Base-by-base conservation (phyloP, 2,113 vertebrate species). In the Mesocricetus auratus region DNA sequence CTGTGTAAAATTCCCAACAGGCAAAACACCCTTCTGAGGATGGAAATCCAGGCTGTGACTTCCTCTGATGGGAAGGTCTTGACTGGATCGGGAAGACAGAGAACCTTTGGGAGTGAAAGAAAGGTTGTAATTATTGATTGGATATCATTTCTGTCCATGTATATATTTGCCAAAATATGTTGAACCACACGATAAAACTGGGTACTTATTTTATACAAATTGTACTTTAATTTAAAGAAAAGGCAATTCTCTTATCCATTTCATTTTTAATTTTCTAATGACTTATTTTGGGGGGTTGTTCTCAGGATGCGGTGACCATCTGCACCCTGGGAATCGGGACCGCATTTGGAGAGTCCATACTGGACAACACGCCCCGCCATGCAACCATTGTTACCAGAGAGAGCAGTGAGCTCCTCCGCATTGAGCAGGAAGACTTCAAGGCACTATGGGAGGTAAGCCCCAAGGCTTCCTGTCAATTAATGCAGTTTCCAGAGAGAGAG, bases 301-400 rank as follows among this genome's bases (percentile, higher is more conserved):
- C 94, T 75, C 97, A 99, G 99, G 99, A 99, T 98, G 99, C 99
- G 16, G 99, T 99, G 98, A 99, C 99, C 77, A 99, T 99, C 97
- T 99, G 99, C 95, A 99, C 99, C 11, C 98, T 99, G 98, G 99
- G 99, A 95, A 98, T 99, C n/a, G 99, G 99, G 97, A 99, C 99
- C 0, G 99, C 99, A 64, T 99, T 99, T 94, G 99, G 99, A 98
- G 99, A 99, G 98, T 99, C 99, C 24, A 99, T 99, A 97, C 98
- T 99, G 98, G 99, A 99, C 98, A 99, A 99, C 98, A 99, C 99
- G 4, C 99, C 99, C 60, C 99, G 99, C 89, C 99, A 99, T 97
- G 99, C 99, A 22, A 99, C 99, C 96, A 99, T 99, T 2, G 99
- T 99, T 97, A 99, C 99, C 24, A 98, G 99, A 95, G 99, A 99